Percentiles rank a stretch among this genome's conserved stretches.
These are phyloP conservation scores for Taurulus bubalis DNA, from an alignment of 2,113 vertebrate species.

Conservation along the genomic window DNA sequence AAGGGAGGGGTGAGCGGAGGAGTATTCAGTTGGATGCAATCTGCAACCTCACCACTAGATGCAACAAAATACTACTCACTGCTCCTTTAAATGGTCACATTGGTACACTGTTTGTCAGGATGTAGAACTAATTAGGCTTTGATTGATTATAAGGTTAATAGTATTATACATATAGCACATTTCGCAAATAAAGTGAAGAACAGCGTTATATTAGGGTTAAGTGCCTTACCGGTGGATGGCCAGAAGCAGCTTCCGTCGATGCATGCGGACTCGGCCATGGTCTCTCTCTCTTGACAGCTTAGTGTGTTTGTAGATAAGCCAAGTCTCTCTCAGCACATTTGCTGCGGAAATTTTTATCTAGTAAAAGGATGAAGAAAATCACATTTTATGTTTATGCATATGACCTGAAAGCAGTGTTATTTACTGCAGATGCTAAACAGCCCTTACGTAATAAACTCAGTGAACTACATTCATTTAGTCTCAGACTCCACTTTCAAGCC, in stretches of 20 bases:
- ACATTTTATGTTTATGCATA: conserved; percentile 46
- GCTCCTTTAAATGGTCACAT: not conserved
- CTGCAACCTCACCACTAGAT: not conserved
- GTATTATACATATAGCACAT: not conserved
- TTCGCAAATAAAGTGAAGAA: not conserved
- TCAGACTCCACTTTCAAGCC: not conserved
- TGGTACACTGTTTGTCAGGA: not conserved
- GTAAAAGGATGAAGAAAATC: conserved; percentile 43
- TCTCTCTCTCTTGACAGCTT: conserved; percentile 93
- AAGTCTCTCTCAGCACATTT: conserved; percentile 98
- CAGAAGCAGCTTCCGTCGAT: conserved; percentile 98
- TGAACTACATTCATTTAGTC: not conserved
- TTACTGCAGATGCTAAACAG: conserved; percentile 31
- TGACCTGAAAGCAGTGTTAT: conserved; percentile 24
- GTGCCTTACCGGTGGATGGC: conserved; percentile 96
- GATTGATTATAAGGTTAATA: not conserved
- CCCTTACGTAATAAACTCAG: not conserved
- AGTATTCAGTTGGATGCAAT: not conserved
- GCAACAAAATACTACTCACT: not conserved
- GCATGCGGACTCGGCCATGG: conserved; percentile 92
- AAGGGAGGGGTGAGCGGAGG: not conserved
- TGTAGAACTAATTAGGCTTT: not conserved
- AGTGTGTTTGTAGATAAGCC: conserved; percentile 98
- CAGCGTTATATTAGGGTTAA: not conserved
- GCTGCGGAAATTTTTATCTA: conserved; percentile 97